Conservation (phyloP, 2,113 vertebrate genomes). For the Sturnira hondurensis region DNA sequence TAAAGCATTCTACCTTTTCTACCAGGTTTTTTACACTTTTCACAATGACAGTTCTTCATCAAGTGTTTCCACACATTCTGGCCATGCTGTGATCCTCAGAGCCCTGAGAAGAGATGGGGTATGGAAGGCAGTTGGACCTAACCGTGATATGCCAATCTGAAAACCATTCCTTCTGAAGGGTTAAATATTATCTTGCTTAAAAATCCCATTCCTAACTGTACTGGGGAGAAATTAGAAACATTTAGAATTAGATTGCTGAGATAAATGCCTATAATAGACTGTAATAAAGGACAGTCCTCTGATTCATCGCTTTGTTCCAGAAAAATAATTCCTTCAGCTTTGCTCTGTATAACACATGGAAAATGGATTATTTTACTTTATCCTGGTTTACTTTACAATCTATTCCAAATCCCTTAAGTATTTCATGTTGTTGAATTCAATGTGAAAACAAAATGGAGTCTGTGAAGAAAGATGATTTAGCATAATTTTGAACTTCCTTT, state of each 20-base stretch:
- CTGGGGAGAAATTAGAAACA: background rate
- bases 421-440: conserved; percentile 18
- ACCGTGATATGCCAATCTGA: background rate
- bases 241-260: background rate
- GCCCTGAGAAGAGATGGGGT: background rate
- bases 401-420: background rate
- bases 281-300: conserved; percentile 14
- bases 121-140: background rate
- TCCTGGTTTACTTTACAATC: background rate
- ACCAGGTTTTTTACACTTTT: background rate
- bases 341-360: background rate
- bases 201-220: background rate
- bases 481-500: background rate
- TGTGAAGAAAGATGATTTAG: background rate
- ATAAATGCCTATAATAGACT: background rate
- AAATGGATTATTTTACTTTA: conserved; percentile 24
- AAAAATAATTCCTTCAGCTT: conserved; percentile 26
- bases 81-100: background rate
- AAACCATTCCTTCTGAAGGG: background rate
- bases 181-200: background rate
- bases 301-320: background rate
- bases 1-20: background rate
- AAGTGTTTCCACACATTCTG: background rate
- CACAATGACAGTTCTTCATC: background rate
- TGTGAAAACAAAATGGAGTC: background rate